Evolutionary conservation across 2,888 invertebrate species (phyloP), one percentile per base, ranked within the genome.

Genomic region (Cantharis flavilabris): DNA sequence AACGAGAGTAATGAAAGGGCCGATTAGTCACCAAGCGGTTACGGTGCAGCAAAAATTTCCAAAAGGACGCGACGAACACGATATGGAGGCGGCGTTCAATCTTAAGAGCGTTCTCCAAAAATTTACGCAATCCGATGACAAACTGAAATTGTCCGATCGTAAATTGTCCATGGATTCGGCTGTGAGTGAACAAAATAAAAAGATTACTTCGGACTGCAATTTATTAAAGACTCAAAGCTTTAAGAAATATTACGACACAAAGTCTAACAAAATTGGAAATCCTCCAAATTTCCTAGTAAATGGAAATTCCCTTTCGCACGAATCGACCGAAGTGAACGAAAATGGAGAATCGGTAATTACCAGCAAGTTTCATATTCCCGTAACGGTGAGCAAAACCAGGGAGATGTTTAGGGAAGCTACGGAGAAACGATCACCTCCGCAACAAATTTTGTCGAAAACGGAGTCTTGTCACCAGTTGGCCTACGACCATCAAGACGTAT

Each of bases 381-480:
- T 87, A 2, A 84, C 84, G 20, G 85, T 72, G 9, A 33, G 30
- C 16, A 63, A 65, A n/a, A 62, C 65, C 3, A 18, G 28, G 10
- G 16, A n/a, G 13, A 49, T 28, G 49, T 49, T 49, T 49, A 49
- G 5, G n/a, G 49, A 49, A 49, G 65, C 20, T 2, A 3, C 20
- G 20, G 14, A 20, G 18, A 62, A 23, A 13, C 71, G 77, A 33
- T 74, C 76, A 62, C 79, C 81, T 3, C 75, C 78, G 10, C 64
- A 71, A 30, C 73, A 78, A 26, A 73, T 73, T 69, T 23, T 71
- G 10, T 49, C 91, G 83, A 94, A 95, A 86, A 94, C 95, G 9
- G 95, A 95, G 86, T 94, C 95, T 3, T 96, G 95, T 95, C 94
- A 94, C 85, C 94, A 94, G 84, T 90, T 95, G 78, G 91, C 91